Conservation (phyloP, 2,113 vertebrate species). For the Eurystomus gularis region DNA sequence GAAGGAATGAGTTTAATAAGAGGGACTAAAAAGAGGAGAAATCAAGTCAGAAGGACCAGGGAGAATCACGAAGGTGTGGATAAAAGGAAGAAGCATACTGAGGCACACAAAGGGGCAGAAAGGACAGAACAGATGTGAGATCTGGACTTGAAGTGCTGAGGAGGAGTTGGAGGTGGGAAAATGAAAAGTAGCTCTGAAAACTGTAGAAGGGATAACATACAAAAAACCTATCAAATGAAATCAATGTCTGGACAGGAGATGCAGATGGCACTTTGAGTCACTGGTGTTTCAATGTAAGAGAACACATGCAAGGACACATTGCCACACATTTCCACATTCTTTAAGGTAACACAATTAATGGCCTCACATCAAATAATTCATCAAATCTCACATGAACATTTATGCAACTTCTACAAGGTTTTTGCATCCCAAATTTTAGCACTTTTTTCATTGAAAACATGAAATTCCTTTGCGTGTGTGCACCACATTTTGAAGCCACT, state of each 20-base stretch:
- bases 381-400: neutral
- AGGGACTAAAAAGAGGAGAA: slow-evolving; percentile 5
- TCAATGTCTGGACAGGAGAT: slow-evolving; percentile 1
- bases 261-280: slow-evolving; percentile 53
- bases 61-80: neutral
- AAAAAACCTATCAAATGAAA: slow-evolving; percentile 21
- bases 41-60: neutral
- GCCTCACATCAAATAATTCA: neutral
- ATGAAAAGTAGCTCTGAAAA: slow-evolving; percentile 14
- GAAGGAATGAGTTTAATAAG: neutral
- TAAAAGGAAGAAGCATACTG: slow-evolving; percentile 32
- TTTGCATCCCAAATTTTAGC: neutral
- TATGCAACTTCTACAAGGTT: neutral
- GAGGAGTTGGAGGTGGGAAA: neutral
- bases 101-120: neutral
- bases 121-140: neutral
- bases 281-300: neutral
- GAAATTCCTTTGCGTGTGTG: neutral
- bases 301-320: slow-evolving; percentile 44
- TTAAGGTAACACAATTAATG: slow-evolving; percentile 17
- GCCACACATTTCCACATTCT: slow-evolving; percentile 17
- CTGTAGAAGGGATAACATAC: neutral
- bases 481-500: neutral
- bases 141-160: neutral
- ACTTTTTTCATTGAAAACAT: neutral